Base-by-base conservation (phyloP, 2,888 invertebrate genomes). In the Cerastis rubricosa region DNA sequence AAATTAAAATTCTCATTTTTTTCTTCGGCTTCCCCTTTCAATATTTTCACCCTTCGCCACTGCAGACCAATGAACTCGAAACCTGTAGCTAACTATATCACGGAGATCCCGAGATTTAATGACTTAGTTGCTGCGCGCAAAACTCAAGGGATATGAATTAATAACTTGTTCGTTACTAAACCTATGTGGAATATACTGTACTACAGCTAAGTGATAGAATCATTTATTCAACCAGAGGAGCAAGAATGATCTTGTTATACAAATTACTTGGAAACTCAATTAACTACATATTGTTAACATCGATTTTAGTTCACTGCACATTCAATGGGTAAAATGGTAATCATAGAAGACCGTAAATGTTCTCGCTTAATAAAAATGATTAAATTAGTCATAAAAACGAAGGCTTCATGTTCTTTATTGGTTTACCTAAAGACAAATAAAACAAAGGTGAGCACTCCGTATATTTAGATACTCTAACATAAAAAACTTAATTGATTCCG, bases 141-240 rank as follows among this genome's bases (percentile, higher is more conserved):
- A 73, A 74, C 81, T 61, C 85, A 5, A 47, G 81, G 85, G 74
- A 80, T 54, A 84, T 74, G 74, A 83, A 80, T 83, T 71, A 83
- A 66, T 81, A 73, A 74, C 84, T 54, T 35, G 68, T 61, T 61
- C 35, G 19, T 22, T 80, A 47, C 80, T 80, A 45, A 63, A 64
- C 45, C 14, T 64, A 64, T 54, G 47, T 64, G 47, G 70, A 64
- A 29, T 35, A 25, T 80, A 14, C 61, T 61, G 74, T 66, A 68
- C 14, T 19, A 22, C 51, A 49, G 47, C 22, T 79, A 83, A 77
- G 61, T 77, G 59, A 59, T 69, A 51, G 2, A 40, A 65, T 80
- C 8, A 65, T 65, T 77, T 63, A 77, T 80, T 77, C 45, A 80
- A 45, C 14, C 11, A 43, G 14, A 35, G 25, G 22, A n/a, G 29